phyloP scores from a whole-genome alignment of 2,888 invertebrate genomes.

The Limenitis camilla region DNA sequence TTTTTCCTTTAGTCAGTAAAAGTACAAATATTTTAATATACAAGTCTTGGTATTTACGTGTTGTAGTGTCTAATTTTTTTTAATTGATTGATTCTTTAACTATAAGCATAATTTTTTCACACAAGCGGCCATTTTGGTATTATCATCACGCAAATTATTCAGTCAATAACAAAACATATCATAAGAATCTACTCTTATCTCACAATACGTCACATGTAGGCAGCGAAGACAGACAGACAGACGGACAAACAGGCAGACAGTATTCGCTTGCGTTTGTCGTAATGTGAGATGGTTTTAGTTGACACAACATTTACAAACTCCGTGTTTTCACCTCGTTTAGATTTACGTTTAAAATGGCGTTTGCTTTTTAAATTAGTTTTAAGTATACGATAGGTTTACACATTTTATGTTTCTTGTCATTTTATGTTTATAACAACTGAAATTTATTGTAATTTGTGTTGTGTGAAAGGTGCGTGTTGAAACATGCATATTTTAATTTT shows the following conservation, averaged over 20 bases:
- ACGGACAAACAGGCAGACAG: conserved; percentile 11
- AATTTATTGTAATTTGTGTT: conserved; percentile 59
- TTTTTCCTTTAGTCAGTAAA: conserved; percentile 86
- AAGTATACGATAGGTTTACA: conserved; percentile 59
- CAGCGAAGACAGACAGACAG: conserved; percentile 1
- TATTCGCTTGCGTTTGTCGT: conserved; percentile 29
- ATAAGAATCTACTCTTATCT: conserved; percentile 60
- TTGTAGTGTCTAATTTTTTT: conserved; percentile 71
- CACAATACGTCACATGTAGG: conserved; percentile 28
- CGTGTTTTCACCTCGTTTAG: conserved; percentile 48
- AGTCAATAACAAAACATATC: conserved; percentile 71
- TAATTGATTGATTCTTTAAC: conserved; percentile 69
- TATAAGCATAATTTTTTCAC: conserved; percentile 72
- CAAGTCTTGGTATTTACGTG: conserved; percentile 76
- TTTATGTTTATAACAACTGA: conserved; percentile 57
- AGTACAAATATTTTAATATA: conserved; percentile 86
- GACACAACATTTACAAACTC: conserved; percentile 38
- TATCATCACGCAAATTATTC: conserved; percentile 65
- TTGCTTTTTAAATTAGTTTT: conserved; percentile 65
- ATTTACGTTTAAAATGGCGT: conserved; percentile 59
- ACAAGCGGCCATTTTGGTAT: conserved; percentile 63
- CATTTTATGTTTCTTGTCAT: conserved; percentile 60
- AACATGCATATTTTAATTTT: conserved; percentile 69
- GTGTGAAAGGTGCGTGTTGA: conserved; percentile 67
- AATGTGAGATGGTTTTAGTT: conserved; percentile 28